Conservation (phyloP, 2,888 invertebrate genomes). For the Drosophila demipolita region DNA sequence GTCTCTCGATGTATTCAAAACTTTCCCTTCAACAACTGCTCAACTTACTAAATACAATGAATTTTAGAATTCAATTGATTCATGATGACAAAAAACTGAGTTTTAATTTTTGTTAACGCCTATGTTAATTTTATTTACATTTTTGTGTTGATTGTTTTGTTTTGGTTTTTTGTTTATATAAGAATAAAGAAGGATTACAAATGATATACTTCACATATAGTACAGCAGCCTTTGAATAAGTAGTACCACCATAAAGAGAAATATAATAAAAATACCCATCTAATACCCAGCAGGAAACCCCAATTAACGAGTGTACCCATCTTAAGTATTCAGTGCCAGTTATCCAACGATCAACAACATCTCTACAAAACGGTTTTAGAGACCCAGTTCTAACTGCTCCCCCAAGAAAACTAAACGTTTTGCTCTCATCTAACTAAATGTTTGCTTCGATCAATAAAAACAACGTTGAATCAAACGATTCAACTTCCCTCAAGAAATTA, state of each 20-base stretch:
- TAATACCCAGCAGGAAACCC: constrained; percentile 22
- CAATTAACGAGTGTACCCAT: constrained; percentile 24
- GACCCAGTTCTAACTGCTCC: constrained; percentile 1
- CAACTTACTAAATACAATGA: constrained; percentile 29
- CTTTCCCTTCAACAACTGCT: constrained; percentile 11
- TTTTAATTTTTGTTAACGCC: constrained; percentile 24
- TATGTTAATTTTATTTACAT: constrained; percentile 45
- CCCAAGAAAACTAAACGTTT: constrained; percentile 54
- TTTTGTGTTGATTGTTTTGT: constrained; percentile 50
- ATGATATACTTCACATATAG: constrained; percentile 83
- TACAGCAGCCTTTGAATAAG: constrained; percentile 80
- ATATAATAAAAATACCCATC: constrained; percentile 20
- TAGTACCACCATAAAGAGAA: constrained; percentile 54
- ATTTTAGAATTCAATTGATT: constrained; percentile 22
- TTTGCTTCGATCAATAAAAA: constrained; percentile 54
- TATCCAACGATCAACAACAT: constrained; percentile 54
- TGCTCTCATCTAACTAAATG: constrained; percentile 69
- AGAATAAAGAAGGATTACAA: constrained; percentile 68
- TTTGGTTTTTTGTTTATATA: constrained; percentile 25
- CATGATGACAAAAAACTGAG: constrained; percentile 22
- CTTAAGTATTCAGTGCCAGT: constrained; percentile 3
- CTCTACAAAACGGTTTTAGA: constrained; percentile 43
- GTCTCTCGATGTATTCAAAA: constrained; percentile 13
- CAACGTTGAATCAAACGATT: constrained; percentile 42
- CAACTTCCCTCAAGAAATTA: constrained; percentile 17